phyloP scores from a whole-genome alignment of 2,113 vertebrate species.

The Tursiops truncatus region DNA sequence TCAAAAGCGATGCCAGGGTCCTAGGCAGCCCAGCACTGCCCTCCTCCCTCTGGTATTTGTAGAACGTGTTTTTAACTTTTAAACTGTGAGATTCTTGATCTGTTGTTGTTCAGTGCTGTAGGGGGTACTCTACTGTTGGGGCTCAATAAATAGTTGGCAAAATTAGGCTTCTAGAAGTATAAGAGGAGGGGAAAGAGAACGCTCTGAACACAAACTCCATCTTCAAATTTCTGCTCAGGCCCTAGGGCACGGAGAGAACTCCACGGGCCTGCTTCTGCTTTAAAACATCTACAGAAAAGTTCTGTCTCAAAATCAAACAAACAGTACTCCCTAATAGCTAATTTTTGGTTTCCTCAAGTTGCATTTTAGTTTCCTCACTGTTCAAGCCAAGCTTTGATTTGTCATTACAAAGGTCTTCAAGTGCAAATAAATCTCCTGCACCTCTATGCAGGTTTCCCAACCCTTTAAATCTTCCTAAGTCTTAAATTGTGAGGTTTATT shows the following conservation, averaged over 20 bases:
- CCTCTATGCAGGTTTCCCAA: neutral
- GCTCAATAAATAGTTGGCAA: neutral
- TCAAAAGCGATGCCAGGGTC: neutral
- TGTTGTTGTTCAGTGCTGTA: neutral
- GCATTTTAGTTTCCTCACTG: neutral
- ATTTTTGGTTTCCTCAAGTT: neutral
- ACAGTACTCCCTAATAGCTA: neutral
- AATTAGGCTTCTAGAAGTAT: neutral
- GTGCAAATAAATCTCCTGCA: neutral
- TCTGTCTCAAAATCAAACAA: neutral
- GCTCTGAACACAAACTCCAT: neutral
- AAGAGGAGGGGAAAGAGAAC: neutral
- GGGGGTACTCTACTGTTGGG: neutral
- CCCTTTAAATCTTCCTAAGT: neutral
- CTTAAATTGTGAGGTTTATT: neutral
- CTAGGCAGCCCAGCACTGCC: no score
- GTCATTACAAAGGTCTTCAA: neutral
- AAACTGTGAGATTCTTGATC: neutral
- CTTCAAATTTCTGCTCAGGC: neutral
- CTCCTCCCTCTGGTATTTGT: neutral
- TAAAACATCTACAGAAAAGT: neutral
- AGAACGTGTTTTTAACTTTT: neutral
- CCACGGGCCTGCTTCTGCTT: neutral
- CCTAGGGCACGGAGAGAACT: neutral
- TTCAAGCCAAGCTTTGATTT: neutral